Evolutionary conservation across 2,888 invertebrate genomes (phyloP).

Genomic region (Drosophila eohydei): DNA sequence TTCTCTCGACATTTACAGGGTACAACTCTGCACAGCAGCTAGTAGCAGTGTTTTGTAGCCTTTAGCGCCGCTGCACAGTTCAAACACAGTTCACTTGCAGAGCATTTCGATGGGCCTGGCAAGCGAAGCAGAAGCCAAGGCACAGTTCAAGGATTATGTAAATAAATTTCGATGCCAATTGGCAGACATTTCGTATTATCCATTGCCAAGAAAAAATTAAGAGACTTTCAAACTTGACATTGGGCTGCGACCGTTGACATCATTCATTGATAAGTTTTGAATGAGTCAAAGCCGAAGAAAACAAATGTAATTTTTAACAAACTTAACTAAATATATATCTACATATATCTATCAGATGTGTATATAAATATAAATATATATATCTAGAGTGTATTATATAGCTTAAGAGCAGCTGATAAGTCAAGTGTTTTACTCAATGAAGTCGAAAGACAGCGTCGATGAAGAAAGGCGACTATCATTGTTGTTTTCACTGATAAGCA

Average conservation of each 20-base stretch:
- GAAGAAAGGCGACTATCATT: slow-evolving; percentile 2
- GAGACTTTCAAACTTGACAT: background rate
- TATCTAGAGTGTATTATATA: background rate
- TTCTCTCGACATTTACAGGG: background rate
- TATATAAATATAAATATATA: background rate
- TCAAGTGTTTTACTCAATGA: slow-evolving; percentile 10
- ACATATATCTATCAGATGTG: too few species aligned
- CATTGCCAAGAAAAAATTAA: slow-evolving; percentile 15
- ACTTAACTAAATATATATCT: background rate
- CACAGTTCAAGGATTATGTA: slow-evolving; percentile 31
- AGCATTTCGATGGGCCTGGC: slow-evolving; percentile 1
- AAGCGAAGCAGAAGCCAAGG: background rate
- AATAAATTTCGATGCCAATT: slow-evolving; percentile 20
- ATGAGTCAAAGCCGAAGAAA: slow-evolving; percentile 10
- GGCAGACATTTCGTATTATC: slow-evolving; percentile 1
- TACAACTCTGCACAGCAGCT: background rate
- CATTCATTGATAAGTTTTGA: slow-evolving; percentile 6
- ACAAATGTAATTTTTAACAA: background rate
- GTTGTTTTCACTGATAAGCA: slow-evolving; percentile 4
- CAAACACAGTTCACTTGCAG: slow-evolving; percentile 9
- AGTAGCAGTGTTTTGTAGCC: slow-evolving; percentile 16
- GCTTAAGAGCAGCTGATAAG: slow-evolving; percentile 4
- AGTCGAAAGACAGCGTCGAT: background rate
- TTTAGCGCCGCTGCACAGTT: slow-evolving; percentile 12
- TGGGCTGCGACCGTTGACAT: background rate